phyloP scores from a whole-genome alignment of 2,888 invertebrate species.

The Tricholauxania praeusta region DNA sequence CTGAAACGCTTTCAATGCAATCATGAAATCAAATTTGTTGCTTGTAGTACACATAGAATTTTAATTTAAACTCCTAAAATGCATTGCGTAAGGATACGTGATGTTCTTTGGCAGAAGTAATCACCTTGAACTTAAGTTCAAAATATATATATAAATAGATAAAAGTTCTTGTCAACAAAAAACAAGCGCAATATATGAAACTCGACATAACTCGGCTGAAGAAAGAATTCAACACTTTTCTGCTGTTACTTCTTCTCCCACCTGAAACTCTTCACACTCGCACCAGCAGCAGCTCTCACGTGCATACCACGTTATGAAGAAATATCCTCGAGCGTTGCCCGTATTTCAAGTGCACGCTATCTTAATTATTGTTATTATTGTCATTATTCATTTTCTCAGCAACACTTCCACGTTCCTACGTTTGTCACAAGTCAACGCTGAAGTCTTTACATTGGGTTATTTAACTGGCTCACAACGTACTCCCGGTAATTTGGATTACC shows the following conservation, averaged over 20 bases:
- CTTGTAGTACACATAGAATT: too few species aligned
- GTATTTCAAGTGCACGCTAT: slow-evolving; percentile 12
- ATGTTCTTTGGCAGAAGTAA: too few species aligned
- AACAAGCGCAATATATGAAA: neutral
- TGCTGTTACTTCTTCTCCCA: neutral
- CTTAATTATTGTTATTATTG: slow-evolving; percentile 4
- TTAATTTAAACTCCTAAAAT: too few species aligned
- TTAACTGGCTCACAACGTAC: slow-evolving; percentile 86
- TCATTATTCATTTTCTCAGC: slow-evolving; percentile 7
- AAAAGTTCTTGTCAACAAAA: neutral
- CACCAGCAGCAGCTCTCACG: slow-evolving; percentile 6
- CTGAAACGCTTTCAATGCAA: slow-evolving; percentile 9
- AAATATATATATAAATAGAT: neutral
- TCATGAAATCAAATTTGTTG: neutral
- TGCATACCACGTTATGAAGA: slow-evolving; percentile 50
- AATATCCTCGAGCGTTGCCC: slow-evolving; percentile 42
- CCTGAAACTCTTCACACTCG: neutral
- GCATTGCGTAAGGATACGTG: too few species aligned
- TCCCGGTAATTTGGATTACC: slow-evolving; percentile 83
- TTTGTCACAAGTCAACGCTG: slow-evolving; percentile 60
- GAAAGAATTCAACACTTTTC: too few species aligned
- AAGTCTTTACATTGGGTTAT: slow-evolving; percentile 84
- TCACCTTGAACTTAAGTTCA: slow-evolving; percentile 19
- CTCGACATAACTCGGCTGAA: too few species aligned
- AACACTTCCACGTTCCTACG: slow-evolving; percentile 38